A percentile compares a stretch with the other conserved stretches of the same genome.
Evolutionary conservation across 2,888 invertebrate species (phyloP).

Genomic region (Pheosia gnoma): DNA sequence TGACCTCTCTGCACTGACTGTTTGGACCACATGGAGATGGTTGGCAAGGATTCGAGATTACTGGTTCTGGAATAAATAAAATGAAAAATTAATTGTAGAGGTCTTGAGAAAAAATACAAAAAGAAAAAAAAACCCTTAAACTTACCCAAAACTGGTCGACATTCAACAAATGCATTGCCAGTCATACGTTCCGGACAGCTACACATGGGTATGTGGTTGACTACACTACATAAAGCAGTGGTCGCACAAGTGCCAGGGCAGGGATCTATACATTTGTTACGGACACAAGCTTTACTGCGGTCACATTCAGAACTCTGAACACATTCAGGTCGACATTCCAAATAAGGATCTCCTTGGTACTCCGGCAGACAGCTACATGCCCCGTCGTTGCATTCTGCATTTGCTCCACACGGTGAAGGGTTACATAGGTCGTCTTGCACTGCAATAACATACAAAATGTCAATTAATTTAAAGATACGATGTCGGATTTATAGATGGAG

Average conservation of each 20-base stretch:
- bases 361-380: slow-evolving; percentile 88
- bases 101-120: background rate
- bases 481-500: too few species aligned
- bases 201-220: slow-evolving; percentile 86
- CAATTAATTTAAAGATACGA: background rate
- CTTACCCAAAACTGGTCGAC: slow-evolving; percentile 82
- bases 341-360: slow-evolving; percentile 90
- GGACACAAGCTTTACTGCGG: slow-evolving; percentile 87
- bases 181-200: slow-evolving; percentile 85
- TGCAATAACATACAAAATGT: slow-evolving; percentile 41
- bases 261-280: slow-evolving; percentile 90
- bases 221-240: slow-evolving; percentile 89
- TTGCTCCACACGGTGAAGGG: slow-evolving; percentile 88
- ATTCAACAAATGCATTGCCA: slow-evolving; percentile 88
- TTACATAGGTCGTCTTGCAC: slow-evolving; percentile 85
- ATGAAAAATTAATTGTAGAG: background rate
- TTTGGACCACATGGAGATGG: slow-evolving; percentile 87
- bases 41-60: slow-evolving; percentile 83
- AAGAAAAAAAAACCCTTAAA: slow-evolving; percentile 9
- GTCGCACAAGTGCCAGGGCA: slow-evolving; percentile 91
- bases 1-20: slow-evolving; percentile 85
- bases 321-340: slow-evolving; percentile 91
- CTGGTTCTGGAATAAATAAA: slow-evolving; percentile 71
- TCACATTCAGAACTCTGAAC: slow-evolving; percentile 89
- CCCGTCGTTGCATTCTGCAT: slow-evolving; percentile 88